These are phyloP conservation scores for Pseudococcus viburni DNA, from an alignment of 2,888 invertebrate genomes.

Conservation along the genomic window DNA sequence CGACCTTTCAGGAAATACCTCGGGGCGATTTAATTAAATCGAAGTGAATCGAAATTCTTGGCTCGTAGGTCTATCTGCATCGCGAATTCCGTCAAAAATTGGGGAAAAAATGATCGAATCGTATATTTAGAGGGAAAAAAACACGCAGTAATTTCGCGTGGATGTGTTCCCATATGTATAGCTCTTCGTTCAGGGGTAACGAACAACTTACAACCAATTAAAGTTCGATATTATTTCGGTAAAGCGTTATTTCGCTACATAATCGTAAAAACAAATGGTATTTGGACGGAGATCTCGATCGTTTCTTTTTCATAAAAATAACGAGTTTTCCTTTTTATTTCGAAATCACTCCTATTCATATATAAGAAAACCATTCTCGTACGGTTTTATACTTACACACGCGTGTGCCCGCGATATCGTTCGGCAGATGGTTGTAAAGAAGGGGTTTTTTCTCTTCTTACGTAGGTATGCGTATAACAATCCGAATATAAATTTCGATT, in stretches of 20 bases:
- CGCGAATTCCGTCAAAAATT: too few species aligned
- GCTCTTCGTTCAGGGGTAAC: not conserved
- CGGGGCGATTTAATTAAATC: too few species aligned
- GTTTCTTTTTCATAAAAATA: slow-evolving; percentile 39
- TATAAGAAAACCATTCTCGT: slow-evolving; percentile 26
- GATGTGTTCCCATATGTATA: not conserved
- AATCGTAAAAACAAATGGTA: slow-evolving; percentile 42
- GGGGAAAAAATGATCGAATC: too few species aligned
- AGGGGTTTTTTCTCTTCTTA: not conserved
- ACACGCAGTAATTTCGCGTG: not conserved
- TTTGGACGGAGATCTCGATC: slow-evolving; percentile 26
- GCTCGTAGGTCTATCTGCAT: too few species aligned
- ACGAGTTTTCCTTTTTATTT: not conserved
- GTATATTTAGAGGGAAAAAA: too few species aligned
- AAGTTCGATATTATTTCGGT: slow-evolving; percentile 43
- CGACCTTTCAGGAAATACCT: too few species aligned
- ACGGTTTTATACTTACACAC: slow-evolving; percentile 3
- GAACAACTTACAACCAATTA: slow-evolving; percentile 31
- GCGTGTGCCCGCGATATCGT: not conserved
- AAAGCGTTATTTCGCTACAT: slow-evolving; percentile 24
- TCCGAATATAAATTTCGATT: slow-evolving; percentile 1
- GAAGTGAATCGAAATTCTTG: too few species aligned
- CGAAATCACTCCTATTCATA: slow-evolving; percentile 2
- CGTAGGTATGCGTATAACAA: not conserved
- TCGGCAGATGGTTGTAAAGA: slow-evolving; percentile 14